These are phyloP conservation scores for Rhinolophus ferrumequinum DNA, from an alignment of 2,113 vertebrate genomes.

Conservation along the genomic window DNA sequence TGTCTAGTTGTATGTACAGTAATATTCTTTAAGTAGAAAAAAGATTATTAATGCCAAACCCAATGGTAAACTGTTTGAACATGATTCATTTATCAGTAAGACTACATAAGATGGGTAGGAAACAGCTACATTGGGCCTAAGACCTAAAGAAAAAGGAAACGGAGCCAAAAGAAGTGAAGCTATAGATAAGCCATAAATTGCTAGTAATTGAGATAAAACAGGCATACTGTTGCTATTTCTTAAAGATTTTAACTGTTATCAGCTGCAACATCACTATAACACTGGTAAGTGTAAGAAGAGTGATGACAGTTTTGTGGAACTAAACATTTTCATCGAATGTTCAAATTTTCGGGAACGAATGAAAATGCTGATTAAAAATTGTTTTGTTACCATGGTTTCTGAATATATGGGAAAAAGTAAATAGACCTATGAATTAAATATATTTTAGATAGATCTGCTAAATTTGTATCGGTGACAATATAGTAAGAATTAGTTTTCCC, in stretches of 20 bases:
- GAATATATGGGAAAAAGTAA: slow-evolving; percentile 23
- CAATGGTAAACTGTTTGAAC: slow-evolving; percentile 13
- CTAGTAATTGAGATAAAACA: background rate
- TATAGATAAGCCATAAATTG: background rate
- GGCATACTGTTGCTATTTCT: background rate
- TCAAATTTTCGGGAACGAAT: background rate
- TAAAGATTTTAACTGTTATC: background rate
- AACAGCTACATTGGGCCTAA: background rate
- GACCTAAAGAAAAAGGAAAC: slow-evolving; percentile 16
- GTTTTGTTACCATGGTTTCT: slow-evolving; percentile 12
- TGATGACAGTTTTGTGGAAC: background rate
- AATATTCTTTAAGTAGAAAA: slow-evolving; percentile 31
- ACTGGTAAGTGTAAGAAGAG: slow-evolving; percentile 60
- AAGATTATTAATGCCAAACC: background rate
- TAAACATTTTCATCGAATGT: background rate
- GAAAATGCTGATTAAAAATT: slow-evolving; percentile 25
- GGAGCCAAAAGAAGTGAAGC: background rate
- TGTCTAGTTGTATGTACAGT: background rate
- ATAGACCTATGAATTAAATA: background rate
- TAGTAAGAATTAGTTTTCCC: background rate
- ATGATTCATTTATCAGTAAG: background rate
- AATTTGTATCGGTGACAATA: background rate
- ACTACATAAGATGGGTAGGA: background rate
- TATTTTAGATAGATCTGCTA: background rate
- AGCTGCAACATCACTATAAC: background rate